Evolutionary conservation across 1,140 invertebrate species (phyloP), one percentile per base, ranked within the genome.

Genomic region (Tetraneura akinire): DNA sequence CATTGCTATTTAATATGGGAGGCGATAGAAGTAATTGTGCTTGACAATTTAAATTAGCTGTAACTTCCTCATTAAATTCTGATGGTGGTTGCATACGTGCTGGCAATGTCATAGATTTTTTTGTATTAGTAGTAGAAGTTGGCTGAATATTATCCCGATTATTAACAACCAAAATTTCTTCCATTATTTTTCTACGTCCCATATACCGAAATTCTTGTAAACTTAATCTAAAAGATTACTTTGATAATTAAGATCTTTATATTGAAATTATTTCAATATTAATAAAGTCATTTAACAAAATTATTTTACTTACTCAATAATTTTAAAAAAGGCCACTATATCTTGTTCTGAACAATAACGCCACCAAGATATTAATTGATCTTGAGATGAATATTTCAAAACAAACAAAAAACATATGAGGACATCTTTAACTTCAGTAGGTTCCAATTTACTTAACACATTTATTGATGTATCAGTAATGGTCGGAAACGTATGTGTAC

Each of bases 311-410:
- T 86, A 93, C 92, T 94, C 92, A 73, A 96, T 86, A 60, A 94
- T 87, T 74, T 90, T 90, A 84, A 96, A 95, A 86, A 96, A 94
- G 64, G 90, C 90, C 18, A 93, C 86, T 45, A 94, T 89, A 82
- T 95, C 92, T 80, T 88, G 87, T 81, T 92, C 90, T 5, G 89
- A 90, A 82, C 92, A 93, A 71, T 94, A 93, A 83, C 92, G 92
- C 93, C 95, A 97, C 94, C 94, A 97, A 11, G 91, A 90, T 21
- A 96, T 89, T n/a, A 97, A 88, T 83, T 94, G 91, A 82, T 95
- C 93, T 84, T 96, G 94, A 42, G 92, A 91, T 66, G 97, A 85
- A 86, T 97, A 92, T 85, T 96, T 96, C 32, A 98, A 88, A 62
- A 97, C 91, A 87, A 96, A 97, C 21, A 98, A 86, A 85, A 96